Conservation (phyloP, 37 sponge, comb jelly and placozoan genomes). For the Oscarella lobularis region DNA sequence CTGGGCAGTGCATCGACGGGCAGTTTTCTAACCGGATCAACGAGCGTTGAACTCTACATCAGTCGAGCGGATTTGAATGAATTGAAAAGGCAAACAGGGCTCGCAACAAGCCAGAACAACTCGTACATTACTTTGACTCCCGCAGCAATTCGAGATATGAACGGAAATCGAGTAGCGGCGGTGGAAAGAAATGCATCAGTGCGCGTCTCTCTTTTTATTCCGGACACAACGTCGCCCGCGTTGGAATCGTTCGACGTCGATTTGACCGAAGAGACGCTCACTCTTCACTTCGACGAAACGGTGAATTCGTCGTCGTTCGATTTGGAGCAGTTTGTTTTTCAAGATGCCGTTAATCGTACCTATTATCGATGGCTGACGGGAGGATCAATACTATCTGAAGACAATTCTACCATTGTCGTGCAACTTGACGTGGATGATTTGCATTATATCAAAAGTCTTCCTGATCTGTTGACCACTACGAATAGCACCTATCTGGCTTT, state of each 20-base stretch:
- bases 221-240: slow-evolving; percentile 33
- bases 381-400: slow-evolving; percentile 20
- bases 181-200: background rate
- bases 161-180: slow-evolving; percentile 29
- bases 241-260: slow-evolving; percentile 20
- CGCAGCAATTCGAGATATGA: slow-evolving; percentile 52
- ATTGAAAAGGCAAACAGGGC: slow-evolving; percentile 50
- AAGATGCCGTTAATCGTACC: background rate
- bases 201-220: slow-evolving; percentile 21
- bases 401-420: slow-evolving; percentile 50
- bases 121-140: slow-evolving; percentile 52
- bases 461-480: slow-evolving; percentile 24
- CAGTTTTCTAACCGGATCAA: background rate
- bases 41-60: slow-evolving; percentile 31
- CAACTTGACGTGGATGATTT: slow-evolving; percentile 34
- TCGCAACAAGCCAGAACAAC: slow-evolving; percentile 43
- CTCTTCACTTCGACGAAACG: slow-evolving; percentile 64
- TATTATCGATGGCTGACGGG: slow-evolving; percentile 2
- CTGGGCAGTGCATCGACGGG: background rate
- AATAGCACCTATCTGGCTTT: slow-evolving; percentile 42
- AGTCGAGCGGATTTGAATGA: slow-evolving; percentile 65
- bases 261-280: slow-evolving; percentile 45
- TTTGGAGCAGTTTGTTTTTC: background rate
- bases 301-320: slow-evolving; percentile 10
- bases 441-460: slow-evolving; percentile 59